Evolutionary conservation across 2,888 invertebrate species (phyloP).

Genomic region (Morpho helenor): DNA sequence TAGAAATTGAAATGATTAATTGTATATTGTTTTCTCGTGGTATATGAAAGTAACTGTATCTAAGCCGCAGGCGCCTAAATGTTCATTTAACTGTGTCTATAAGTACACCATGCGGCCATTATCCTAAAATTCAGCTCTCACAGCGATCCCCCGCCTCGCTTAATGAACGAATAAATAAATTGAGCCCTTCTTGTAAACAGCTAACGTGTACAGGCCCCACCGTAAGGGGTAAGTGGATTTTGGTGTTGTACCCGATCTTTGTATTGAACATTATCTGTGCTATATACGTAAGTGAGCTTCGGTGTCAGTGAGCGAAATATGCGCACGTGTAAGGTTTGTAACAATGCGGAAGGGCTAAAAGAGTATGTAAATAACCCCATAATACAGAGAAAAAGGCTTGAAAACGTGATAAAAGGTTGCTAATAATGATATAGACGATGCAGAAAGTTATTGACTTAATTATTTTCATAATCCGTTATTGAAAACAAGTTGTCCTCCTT

Average conservation of each 20-base stretch:
- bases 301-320: conserved; percentile 25
- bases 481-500: no score
- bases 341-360: conserved; percentile 23
- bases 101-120: conserved; percentile 49
- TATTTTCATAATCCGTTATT: no score
- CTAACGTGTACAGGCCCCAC: conserved; percentile 60
- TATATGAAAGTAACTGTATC: conserved; percentile 12
- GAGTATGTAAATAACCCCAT: not conserved
- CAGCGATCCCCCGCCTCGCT: conserved; percentile 64
- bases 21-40: no score
- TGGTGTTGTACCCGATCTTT: conserved; percentile 68
- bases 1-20: no score
- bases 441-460: no score
- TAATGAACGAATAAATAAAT: conserved; percentile 78
- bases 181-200: conserved; percentile 72
- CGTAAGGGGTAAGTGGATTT: conserved; percentile 78
- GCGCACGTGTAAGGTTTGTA: conserved; percentile 18
- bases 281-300: conserved; percentile 24
- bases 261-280: conserved; percentile 52
- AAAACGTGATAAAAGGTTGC: no score
- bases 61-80: conserved; percentile 35
- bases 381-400: not conserved
- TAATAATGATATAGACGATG: no score
- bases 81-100: conserved; percentile 35
- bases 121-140: conserved; percentile 73